phyloP scores from a whole-genome alignment of 2,797 vertebrate genomes.

The Danio aesculapii region DNA sequence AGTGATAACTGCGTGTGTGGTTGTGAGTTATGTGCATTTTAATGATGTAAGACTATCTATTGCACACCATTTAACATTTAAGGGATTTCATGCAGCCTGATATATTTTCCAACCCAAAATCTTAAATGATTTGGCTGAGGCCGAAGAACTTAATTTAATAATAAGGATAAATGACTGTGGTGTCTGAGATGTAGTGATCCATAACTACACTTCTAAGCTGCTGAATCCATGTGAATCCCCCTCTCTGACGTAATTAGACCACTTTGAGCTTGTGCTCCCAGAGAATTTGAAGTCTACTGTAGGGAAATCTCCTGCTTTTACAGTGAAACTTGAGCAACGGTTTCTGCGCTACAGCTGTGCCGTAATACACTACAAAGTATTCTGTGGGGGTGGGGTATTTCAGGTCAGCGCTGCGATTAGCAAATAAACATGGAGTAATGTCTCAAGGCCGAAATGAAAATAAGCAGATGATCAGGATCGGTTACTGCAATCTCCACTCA shows the following conservation, averaged over 20 bases:
- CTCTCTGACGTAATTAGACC: slow-evolving; percentile 8
- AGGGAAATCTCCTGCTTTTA: slow-evolving; percentile 11
- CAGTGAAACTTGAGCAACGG: slow-evolving; percentile 16
- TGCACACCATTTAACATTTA: slow-evolving; percentile 9
- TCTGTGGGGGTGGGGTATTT: slow-evolving; percentile 36
- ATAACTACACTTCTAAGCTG: slow-evolving; percentile 17
- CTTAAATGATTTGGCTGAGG: neutral
- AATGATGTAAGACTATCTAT: slow-evolving; percentile 31
- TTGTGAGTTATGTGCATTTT: slow-evolving; percentile 15
- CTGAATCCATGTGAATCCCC: slow-evolving; percentile 25
- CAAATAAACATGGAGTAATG: slow-evolving; percentile 26
- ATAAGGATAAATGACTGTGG: neutral
- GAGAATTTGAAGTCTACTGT: slow-evolving; percentile 13
- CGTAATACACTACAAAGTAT: slow-evolving; percentile 44
- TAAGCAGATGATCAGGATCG: slow-evolving; percentile 31
- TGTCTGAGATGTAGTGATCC: slow-evolving; percentile 15
- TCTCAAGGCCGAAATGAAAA: slow-evolving; percentile 28
- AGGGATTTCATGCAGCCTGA: slow-evolving; percentile 12
- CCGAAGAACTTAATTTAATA: slow-evolving; percentile 8
- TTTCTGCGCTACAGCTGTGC: slow-evolving; percentile 32
- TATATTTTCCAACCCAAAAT: slow-evolving; percentile 22
- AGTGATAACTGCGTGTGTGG: neutral
- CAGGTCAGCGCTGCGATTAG: slow-evolving; percentile 41
- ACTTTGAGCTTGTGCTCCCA: neutral
- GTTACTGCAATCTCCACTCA: slow-evolving; percentile 34